These are phyloP conservation scores for Malthinus seriepunctatus DNA, from an alignment of 2,888 invertebrate genomes.

Conservation along the genomic window DNA sequence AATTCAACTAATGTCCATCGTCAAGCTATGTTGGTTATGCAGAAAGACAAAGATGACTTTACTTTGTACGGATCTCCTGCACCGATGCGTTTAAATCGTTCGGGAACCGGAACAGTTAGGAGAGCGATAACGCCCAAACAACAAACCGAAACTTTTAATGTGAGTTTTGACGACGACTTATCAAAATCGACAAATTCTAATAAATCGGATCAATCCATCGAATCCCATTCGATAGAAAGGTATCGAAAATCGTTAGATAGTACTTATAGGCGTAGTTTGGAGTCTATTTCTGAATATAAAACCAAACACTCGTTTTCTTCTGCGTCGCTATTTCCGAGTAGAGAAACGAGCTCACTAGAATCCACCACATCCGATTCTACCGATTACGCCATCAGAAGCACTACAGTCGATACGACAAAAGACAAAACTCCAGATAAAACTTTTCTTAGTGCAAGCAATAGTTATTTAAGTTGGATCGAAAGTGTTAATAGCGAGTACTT, in stretches of 20 bases:
- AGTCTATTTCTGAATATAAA: slow-evolving; percentile 53
- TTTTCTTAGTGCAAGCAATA: slow-evolving; percentile 47
- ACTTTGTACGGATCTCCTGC: slow-evolving; percentile 45
- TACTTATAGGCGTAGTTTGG: slow-evolving; percentile 48
- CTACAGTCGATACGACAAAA: slow-evolving; percentile 20
- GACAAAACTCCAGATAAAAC: slow-evolving; percentile 39
- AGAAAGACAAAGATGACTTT: slow-evolving; percentile 45
- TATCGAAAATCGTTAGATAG: slow-evolving; percentile 42
- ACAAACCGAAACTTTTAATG: slow-evolving; percentile 7
- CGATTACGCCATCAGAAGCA: slow-evolving; percentile 46
- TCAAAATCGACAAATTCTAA: not conserved
- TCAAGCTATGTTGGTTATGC: slow-evolving; percentile 42
- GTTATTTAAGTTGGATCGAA: slow-evolving; percentile 54
- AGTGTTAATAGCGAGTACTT: slow-evolving; percentile 51
- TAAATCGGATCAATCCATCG: slow-evolving; percentile 29
- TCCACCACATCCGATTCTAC: slow-evolving; percentile 47
- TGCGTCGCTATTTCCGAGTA: slow-evolving; percentile 37
- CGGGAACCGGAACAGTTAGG: slow-evolving; percentile 50
- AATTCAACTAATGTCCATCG: slow-evolving; percentile 45
- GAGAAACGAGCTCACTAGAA: slow-evolving; percentile 44
- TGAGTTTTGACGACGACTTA: slow-evolving; percentile 7
- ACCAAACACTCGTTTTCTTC: slow-evolving; percentile 48
- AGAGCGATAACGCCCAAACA: slow-evolving; percentile 34
- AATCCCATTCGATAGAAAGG: slow-evolving; percentile 18
- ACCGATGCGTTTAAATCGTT: slow-evolving; percentile 43